Conservation (phyloP, 2,113 vertebrate species). For the Mirza zaza region DNA sequence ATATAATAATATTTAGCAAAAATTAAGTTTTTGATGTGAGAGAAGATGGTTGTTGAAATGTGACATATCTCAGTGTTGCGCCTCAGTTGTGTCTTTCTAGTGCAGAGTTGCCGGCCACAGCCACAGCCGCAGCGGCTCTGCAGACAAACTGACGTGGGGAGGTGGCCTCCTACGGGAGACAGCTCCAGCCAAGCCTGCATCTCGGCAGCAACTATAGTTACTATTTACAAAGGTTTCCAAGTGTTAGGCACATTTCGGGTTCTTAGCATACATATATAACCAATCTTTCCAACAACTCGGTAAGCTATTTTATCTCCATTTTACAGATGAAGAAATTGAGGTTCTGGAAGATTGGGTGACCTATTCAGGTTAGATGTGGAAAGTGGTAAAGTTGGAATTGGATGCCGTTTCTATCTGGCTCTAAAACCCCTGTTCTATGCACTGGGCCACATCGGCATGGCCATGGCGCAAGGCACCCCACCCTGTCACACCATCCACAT, state of each 20-base stretch:
- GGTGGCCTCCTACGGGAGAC: rapidly evolving
- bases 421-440: not conserved
- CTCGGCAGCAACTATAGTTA: not conserved
- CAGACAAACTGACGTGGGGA: not conserved
- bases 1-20: not conserved
- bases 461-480: not conserved
- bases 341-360: not conserved
- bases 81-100: not conserved
- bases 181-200: not conserved
- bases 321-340: not conserved
- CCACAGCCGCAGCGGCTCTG: not conserved
- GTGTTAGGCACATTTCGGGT: not conserved
- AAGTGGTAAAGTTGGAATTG: not conserved
- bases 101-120: not conserved
- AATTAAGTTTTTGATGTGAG: not conserved
- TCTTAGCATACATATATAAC: not conserved
- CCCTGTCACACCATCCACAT: not conserved
- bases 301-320: not conserved
- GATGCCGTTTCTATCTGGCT: not conserved
- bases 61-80: not conserved
- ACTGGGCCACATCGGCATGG: not conserved
- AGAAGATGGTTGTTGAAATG: not conserved
- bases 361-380: not conserved
- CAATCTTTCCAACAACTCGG: not conserved
- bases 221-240: not conserved